Evolutionary conservation across 2,888 invertebrate genomes (phyloP).

Genomic region (Platycheirus rosarum): DNA sequence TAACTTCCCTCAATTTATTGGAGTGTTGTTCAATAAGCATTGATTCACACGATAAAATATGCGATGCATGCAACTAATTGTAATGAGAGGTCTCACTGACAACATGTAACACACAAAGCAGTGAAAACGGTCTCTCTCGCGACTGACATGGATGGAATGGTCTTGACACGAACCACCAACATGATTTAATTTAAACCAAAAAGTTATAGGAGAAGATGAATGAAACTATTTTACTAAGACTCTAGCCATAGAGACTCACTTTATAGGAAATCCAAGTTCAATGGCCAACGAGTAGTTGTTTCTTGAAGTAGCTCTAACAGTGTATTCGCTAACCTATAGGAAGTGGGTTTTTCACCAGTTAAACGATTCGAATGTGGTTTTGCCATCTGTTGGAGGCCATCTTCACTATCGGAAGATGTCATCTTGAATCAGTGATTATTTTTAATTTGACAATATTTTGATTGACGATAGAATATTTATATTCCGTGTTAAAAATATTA

Average conservation of each 20-base stretch:
- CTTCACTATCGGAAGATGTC: not conserved
- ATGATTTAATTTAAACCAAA: conserved; percentile 49
- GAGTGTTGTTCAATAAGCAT: conserved; percentile 38
- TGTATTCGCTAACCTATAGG: conserved; percentile 8
- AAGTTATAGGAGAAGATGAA: conserved; percentile 19
- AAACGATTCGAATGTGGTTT: conserved; percentile 12
- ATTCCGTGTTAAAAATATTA: too few relatives aligned
- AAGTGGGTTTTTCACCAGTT: conserved; percentile 1
- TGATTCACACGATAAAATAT: conserved; percentile 36
- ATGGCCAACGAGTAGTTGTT: conserved; percentile 44
- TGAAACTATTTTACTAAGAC: not conserved
- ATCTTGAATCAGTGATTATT: too few relatives aligned
- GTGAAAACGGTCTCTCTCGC: conserved; percentile 43
- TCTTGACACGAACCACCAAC: conserved; percentile 43
- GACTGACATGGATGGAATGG: conserved; percentile 15
- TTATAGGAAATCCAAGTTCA: conserved; percentile 56
- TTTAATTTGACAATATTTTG: too few relatives aligned
- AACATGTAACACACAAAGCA: conserved; percentile 35
- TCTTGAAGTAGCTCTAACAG: not conserved
- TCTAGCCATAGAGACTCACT: conserved; percentile 24
- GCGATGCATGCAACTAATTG: conserved; percentile 31
- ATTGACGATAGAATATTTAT: too few relatives aligned
- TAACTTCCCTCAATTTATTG: conserved; percentile 3
- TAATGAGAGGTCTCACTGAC: conserved; percentile 32
- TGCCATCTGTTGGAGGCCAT: conserved; percentile 7